Percentiles rank a stretch among this genome's conserved stretches.
phyloP scores from a whole-genome alignment of 2,113 vertebrate species.

The Alexandromys fortis region DNA sequence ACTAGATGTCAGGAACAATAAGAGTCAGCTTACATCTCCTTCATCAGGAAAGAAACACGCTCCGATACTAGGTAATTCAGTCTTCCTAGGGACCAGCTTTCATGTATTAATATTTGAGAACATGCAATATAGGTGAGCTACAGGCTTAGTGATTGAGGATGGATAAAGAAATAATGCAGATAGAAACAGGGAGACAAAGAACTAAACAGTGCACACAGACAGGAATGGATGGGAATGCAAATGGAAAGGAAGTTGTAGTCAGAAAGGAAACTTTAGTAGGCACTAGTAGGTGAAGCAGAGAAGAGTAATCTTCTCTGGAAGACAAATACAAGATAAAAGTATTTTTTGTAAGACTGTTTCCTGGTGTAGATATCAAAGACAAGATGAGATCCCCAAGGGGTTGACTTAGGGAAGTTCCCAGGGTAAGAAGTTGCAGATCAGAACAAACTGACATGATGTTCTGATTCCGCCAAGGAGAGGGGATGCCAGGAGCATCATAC shows the following conservation, averaged over 20 bases:
- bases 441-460: fast-evolving
- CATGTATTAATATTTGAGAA: neutral
- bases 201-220: neutral
- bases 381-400: neutral
- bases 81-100: neutral
- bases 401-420: fast-evolving
- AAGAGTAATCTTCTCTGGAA: neutral
- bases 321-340: neutral
- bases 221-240: neutral
- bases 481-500: fast-evolving
- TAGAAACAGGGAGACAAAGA: neutral
- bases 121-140: neutral
- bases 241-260: neutral
- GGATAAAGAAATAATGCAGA: neutral
- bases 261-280: neutral
- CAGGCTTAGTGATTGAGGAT: neutral
- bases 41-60: conserved; percentile 1
- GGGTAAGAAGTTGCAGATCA: neutral
- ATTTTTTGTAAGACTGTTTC: neutral
- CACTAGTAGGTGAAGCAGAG: neutral
- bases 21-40: conserved; percentile 9
- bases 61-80: neutral
- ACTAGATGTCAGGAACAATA: conserved; percentile 79
- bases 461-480: fast-evolving
- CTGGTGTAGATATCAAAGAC: too few relatives aligned